Conservation (phyloP, 2,113 vertebrate species). For the Lycaon pictus region DNA sequence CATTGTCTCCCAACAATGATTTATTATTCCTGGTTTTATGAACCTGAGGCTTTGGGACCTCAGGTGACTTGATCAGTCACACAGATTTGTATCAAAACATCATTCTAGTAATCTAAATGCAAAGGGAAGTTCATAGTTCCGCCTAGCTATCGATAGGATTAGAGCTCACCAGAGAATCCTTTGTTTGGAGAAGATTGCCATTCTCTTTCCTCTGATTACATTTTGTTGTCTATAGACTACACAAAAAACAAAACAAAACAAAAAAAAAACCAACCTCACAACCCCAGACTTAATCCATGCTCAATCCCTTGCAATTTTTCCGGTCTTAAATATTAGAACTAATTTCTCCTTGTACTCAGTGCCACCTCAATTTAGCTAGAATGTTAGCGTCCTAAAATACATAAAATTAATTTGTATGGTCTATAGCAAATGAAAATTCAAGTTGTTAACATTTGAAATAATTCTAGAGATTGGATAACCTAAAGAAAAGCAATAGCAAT, state of each 20-base stretch:
- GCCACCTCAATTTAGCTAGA: not conserved
- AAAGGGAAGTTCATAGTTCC: not conserved
- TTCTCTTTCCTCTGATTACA: not conserved
- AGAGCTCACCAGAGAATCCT: not conserved
- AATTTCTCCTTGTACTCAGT: not conserved
- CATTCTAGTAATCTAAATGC: not conserved
- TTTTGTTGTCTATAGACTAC: not conserved
- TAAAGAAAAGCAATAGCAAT: constrained; percentile 1
- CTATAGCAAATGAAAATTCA: not conserved
- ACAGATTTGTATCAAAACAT: not conserved
- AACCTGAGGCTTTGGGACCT: not conserved
- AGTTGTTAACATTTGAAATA: not conserved
- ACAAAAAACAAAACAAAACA: not conserved
- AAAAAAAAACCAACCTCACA: not conserved
- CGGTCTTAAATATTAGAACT: not conserved
- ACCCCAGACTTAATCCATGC: not conserved
- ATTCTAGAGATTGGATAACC: not conserved
- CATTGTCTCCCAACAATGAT: not conserved
- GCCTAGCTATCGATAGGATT: not conserved
- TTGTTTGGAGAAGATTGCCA: not conserved
- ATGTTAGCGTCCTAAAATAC: not conserved
- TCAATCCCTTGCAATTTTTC: not conserved
- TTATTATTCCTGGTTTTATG: not conserved
- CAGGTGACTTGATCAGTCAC: not conserved
- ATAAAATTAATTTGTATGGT: not conserved